Evolutionary conservation across 2,797 vertebrate species (phyloP).

Genomic region (Fistularia tabacaria): DNA sequence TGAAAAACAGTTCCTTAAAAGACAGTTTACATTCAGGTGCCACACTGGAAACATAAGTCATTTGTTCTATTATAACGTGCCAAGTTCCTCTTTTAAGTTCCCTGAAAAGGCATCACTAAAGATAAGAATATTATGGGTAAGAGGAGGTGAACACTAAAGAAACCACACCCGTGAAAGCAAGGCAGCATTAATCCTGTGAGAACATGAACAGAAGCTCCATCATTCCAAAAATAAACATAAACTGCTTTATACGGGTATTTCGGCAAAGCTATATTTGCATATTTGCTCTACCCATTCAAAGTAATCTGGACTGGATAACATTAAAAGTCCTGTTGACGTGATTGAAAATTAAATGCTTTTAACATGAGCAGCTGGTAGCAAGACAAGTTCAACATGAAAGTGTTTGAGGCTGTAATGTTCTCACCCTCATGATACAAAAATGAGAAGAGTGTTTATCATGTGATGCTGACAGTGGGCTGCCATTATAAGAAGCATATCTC

Average conservation of each 20-base stretch:
- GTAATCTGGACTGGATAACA: too few relatives aligned
- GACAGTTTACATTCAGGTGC: conserved; percentile 23
- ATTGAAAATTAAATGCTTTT: conserved; percentile 1
- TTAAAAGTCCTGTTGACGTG: not conserved
- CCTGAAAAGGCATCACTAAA: conserved; percentile 47
- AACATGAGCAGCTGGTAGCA: conserved; percentile 8
- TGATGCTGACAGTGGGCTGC: conserved; percentile 22
- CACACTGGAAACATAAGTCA: conserved; percentile 24
- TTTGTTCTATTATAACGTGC: conserved; percentile 24
- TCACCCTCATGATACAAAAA: conserved; percentile 12
- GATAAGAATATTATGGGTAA: conserved; percentile 40
- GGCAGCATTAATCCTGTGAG: conserved; percentile 27
- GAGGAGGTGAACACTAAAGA: conserved; percentile 9
- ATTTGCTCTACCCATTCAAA: too few relatives aligned
- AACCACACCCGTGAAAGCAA: too few relatives aligned
- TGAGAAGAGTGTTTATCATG: conserved; percentile 13
- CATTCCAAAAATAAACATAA: too few relatives aligned
- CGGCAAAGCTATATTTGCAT: too few relatives aligned
- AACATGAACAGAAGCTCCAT: conserved; percentile 21
- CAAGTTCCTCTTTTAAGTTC: conserved; percentile 65
- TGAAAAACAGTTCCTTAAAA: conserved; percentile 18
- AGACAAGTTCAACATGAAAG: conserved; percentile 9
- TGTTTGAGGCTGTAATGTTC: conserved; percentile 6
- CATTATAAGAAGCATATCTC: conserved; percentile 18
- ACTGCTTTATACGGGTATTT: too few relatives aligned